phyloP scores from a whole-genome alignment of 2,888 invertebrate genomes.

The Nemurella pictetii region DNA sequence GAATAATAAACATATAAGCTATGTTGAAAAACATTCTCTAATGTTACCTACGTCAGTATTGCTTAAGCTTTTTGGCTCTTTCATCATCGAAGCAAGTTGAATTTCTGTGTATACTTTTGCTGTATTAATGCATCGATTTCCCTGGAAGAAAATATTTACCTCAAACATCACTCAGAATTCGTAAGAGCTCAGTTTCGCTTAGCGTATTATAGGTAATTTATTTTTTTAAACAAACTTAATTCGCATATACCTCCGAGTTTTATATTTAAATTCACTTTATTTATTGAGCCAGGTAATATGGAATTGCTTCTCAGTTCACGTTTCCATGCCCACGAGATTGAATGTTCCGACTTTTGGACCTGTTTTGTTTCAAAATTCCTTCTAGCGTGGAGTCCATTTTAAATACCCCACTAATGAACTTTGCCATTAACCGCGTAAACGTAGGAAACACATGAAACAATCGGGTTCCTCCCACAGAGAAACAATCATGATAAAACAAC shows the following conservation, averaged over 20 bases:
- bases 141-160: neutral
- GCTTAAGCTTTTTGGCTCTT: neutral
- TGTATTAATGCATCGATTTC: neutral
- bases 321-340: neutral
- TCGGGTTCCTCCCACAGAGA: neutral
- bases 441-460: neutral
- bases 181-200: neutral
- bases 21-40: neutral
- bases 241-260: neutral
- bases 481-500: neutral
- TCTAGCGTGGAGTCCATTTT: neutral
- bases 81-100: neutral
- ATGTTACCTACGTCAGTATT: neutral
- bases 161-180: neutral
- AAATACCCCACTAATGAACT: neutral
- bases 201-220: neutral
- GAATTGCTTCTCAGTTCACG: neutral
- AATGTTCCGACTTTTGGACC: neutral
- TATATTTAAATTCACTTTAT: neutral
- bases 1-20: neutral
- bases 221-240: neutral
- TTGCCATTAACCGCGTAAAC: neutral
- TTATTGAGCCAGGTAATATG: neutral
- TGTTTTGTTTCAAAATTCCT: neutral
- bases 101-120: neutral